These are phyloP conservation scores for Beroe ovata DNA, from an alignment of 37 sponge, comb jelly and placozoan species.

Conservation along the genomic window DNA sequence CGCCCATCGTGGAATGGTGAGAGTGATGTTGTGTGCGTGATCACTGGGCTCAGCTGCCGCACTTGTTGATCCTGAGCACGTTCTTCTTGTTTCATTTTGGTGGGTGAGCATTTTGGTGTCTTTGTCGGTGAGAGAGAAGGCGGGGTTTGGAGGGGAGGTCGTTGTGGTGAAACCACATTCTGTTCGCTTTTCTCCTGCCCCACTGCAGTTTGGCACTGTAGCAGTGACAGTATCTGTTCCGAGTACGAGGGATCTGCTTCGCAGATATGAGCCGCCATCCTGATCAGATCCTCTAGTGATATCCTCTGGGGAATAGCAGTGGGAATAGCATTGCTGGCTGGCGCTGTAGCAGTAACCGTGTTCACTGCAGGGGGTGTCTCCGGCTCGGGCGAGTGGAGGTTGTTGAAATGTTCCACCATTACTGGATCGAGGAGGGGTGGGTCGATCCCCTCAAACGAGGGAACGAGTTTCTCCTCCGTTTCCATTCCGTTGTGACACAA, in stretches of 20 bases:
- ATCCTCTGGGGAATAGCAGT: neutral
- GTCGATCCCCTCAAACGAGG: constrained; percentile 28
- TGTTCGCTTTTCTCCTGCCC: neutral
- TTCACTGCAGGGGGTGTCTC: neutral
- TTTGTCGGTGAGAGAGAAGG: neutral
- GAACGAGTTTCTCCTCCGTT: constrained; percentile 38
- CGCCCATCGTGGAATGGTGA: too few relatives aligned
- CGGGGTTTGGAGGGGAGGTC: neutral
- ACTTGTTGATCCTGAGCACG: neutral
- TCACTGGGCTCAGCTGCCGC: neutral
- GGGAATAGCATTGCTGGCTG: neutral
- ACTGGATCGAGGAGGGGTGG: constrained; percentile 4
- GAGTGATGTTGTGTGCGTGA: neutral
- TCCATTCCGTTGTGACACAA: constrained; percentile 7
- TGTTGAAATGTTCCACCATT: constrained; percentile 60
- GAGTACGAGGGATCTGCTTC: constrained; percentile 20
- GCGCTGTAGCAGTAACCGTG: neutral
- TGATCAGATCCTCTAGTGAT: constrained; percentile 53
- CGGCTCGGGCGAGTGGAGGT: neutral
- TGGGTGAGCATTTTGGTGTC: neutral
- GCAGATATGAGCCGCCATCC: constrained; percentile 10
- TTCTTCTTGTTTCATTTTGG: neutral
- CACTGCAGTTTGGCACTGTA: neutral
- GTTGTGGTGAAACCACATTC: neutral
- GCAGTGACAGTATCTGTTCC: constrained; percentile 21